Base-by-base conservation (phyloP, 2,888 invertebrate genomes). In the Caenorhabditis sinica region DNA sequence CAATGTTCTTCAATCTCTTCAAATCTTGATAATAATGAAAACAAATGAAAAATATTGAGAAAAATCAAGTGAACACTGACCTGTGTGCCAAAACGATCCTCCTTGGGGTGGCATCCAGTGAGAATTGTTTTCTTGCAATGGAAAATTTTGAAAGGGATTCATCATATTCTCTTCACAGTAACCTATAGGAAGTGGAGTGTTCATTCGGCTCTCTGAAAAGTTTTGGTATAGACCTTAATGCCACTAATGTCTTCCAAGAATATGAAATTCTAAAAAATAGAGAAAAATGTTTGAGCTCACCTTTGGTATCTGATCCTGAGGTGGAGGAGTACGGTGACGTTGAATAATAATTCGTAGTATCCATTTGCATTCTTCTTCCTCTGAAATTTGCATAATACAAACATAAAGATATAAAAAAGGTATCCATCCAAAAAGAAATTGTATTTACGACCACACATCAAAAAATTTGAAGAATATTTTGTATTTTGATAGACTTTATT, bases 141-240 rank as follows among this genome's bases (percentile, higher is more conserved):
- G 43, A 43, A 15, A 56, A 13, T 23, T 23, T 23, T 53, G 53
- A 13, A 36, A 30, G 3, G 30, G 25, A 30, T 28, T 28, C 20
- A 33, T 53, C 33, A 56, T 17, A 6, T 36, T 28, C n/a, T 82
- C 71, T 17, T 75, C 63, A 17, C 58, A 20, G 23, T 72, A 63
- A 9, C 5, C 17, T 4, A 8, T 11, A 0, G 45, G 65, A 36
- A 72, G 17, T 3, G 82, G 82, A 1, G 82, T 82, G 51, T 82
- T 82, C 82, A 82, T 82, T 20, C 33, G 63, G 25, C 82, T 82
- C 8, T 82, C 82, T 82, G 63, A 23, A 82, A 61, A 43, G n/a
- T n/a, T n/a, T n/a, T n/a, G n/a, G n/a, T n/a, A n/a, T n/a, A n/a
- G n/a, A n/a, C n/a, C n/a, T n/a, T n/a, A n/a, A n/a, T n/a, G n/a